These are phyloP conservation scores for Anaspis maculata DNA, from an alignment of 2,888 invertebrate species.

Conservation along the genomic window DNA sequence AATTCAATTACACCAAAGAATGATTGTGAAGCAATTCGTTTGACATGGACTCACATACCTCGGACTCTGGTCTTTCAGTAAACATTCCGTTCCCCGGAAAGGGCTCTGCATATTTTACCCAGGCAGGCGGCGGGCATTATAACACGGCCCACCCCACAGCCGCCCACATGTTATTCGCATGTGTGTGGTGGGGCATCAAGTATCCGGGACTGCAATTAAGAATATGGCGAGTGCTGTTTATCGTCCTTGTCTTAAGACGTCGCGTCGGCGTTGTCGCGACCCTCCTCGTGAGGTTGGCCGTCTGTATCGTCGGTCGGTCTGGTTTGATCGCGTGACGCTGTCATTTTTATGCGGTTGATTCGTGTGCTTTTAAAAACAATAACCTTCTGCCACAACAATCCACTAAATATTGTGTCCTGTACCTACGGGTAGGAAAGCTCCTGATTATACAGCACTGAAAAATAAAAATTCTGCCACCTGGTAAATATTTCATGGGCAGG, in stretches of 20 bases:
- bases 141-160: too few relatives aligned
- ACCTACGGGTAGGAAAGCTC: too few relatives aligned
- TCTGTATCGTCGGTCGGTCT: too few relatives aligned
- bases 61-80: slow-evolving; percentile 10
- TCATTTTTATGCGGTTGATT: too few relatives aligned
- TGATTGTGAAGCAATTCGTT: slow-evolving; percentile 34
- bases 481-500: slow-evolving; percentile 13
- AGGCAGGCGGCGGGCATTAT: slow-evolving; percentile 5
- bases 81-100: slow-evolving; percentile 8
- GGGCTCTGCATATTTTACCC: slow-evolving; percentile 10
- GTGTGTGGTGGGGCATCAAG: too few relatives aligned
- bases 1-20: slow-evolving; percentile 41
- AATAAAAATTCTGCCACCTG: slow-evolving; percentile 15
- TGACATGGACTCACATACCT: slow-evolving; percentile 35
- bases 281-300: too few relatives aligned
- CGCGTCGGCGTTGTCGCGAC: too few relatives aligned
- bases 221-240: too few relatives aligned
- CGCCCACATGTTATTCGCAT: too few relatives aligned
- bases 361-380: background rate
- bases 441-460: too few relatives aligned
- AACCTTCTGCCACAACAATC: slow-evolving; percentile 1
- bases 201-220: too few relatives aligned
- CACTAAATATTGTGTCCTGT: background rate
- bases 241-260: too few relatives aligned
- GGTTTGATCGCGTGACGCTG: slow-evolving; percentile 12